Base-by-base conservation (phyloP, 35 echinoderm and acorn worm species). In the Patiria miniata region DNA sequence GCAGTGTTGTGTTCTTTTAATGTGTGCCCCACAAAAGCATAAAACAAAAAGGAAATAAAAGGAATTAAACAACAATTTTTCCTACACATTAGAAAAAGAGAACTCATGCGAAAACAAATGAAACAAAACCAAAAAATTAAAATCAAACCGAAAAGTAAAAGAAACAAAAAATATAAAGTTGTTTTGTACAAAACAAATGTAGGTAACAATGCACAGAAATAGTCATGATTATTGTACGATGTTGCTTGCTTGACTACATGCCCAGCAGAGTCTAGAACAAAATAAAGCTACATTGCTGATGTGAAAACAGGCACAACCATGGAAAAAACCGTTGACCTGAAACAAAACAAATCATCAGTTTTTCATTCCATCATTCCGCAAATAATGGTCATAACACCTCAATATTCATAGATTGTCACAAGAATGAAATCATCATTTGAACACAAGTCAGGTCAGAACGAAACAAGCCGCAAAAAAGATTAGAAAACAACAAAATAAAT, bases 351-450 rank as follows among this genome's bases (percentile, higher is more conserved):
- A 73, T 30, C 65, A 23, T 47, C 42, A 6, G 4, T 47, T 47
- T 47, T 73, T 73, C 65, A 73, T 73, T 32, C 65, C 65, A 73
- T 32, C 65, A 73, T 73, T 73, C 65, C 14, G 65, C 65, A 34
- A 73, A 73, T 32, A 14, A 73, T 73, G 34, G 34, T 73, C 65
- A 73, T 73, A 73, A 73, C 23, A 34, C 65, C 26, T 73, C 65
- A 73, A 73, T 73, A 73, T 73, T 73, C 65, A 73, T 73, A 73
- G 65, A 73, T 73, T 73, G 65, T 73, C 65, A 73, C 65, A 73
- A n/a, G n/a, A n/a, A 73, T 73, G 65, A 73, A 73, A 73, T 73
- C 2, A 73, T 73, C 65, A 16, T 73, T 73, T 73, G 65, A 73
- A 73, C 65, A 73, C 65, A 73, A 73, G 26, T 73, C 65, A 73